A percentile compares a stretch with the other conserved stretches of the same genome.
phyloP scores from a whole-genome alignment of 2,888 invertebrate genomes.

The Phengaris arion region DNA sequence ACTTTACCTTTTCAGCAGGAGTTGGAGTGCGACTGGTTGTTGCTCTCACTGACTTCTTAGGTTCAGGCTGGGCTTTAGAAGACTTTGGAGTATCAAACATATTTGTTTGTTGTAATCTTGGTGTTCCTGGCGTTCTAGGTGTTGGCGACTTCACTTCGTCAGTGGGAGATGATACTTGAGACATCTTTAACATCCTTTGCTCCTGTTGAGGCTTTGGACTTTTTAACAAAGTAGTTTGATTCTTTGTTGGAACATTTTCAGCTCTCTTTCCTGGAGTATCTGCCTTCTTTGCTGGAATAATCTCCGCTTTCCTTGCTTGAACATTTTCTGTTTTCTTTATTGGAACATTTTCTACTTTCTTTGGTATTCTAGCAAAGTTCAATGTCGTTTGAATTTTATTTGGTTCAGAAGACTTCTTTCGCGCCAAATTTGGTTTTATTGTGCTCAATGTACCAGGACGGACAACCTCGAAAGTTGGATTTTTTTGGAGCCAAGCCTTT shows the following conservation, averaged over 20 bases:
- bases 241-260: conserved; percentile 41
- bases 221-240: conserved; percentile 40
- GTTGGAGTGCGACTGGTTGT: conserved; percentile 53
- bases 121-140: conserved; percentile 11
- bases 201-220: conserved; percentile 38
- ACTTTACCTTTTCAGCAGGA: conserved; percentile 59
- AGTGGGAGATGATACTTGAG: conserved; percentile 7
- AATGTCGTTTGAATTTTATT: conserved; percentile 72
- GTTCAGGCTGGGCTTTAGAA: conserved; percentile 49
- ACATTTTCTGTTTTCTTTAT: conserved; percentile 48
- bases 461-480: conserved; percentile 93
- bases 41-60: conserved; percentile 53
- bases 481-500: conserved; percentile 89
- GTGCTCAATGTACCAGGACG: conserved; percentile 80
- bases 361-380: conserved; percentile 67
- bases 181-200: conserved; percentile 15
- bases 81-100: conserved; percentile 60
- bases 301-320: conserved; percentile 41
- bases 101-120: conserved; percentile 29
- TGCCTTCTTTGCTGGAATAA: conserved; percentile 47
- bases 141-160: conserved; percentile 17
- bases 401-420: conserved; percentile 56
- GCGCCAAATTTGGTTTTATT: conserved; percentile 58
- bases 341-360: conserved; percentile 49
- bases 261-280: conserved; percentile 40